Percentiles rank a stretch among this genome's conserved stretches.
Conservation (phyloP, 2,113 vertebrate species). For the Hippocampus comes region DNA sequence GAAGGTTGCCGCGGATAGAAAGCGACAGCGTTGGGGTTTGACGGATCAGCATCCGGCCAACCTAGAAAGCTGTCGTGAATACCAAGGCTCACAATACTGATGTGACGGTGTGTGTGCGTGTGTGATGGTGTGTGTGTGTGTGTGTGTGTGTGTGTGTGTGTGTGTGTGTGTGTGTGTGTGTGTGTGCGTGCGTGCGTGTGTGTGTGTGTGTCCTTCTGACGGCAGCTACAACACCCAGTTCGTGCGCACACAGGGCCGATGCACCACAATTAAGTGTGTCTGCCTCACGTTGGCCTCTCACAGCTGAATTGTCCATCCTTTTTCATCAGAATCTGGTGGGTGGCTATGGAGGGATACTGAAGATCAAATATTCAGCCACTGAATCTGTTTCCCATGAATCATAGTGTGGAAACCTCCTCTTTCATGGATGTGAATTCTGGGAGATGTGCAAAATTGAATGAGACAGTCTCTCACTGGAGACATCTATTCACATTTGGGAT, state of each 20-base stretch:
- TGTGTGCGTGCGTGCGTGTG: background rate
- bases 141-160: too few relatives aligned
- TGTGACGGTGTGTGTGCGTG: slow-evolving; percentile 12
- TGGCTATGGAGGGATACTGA: slow-evolving; percentile 38
- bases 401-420: slow-evolving; percentile 8
- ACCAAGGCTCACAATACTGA: slow-evolving; percentile 55
- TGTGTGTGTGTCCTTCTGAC: slow-evolving; percentile 15
- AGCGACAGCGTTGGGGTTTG: slow-evolving; percentile 57
- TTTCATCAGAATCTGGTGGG: slow-evolving; percentile 44
- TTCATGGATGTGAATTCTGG: slow-evolving; percentile 12
- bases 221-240: slow-evolving; percentile 2
- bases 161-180: slow-evolving; percentile 1
- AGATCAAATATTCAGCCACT: slow-evolving; percentile 27
- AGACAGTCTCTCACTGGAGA: slow-evolving; percentile 16
- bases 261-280: slow-evolving; percentile 28
- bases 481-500: slow-evolving; percentile 22
- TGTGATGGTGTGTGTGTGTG: too few relatives aligned
- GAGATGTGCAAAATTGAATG: slow-evolving; percentile 25
- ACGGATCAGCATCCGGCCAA: slow-evolving; percentile 65
- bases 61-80: slow-evolving; percentile 57
- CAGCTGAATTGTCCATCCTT: slow-evolving; percentile 4
- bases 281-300: slow-evolving; percentile 14
- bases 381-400: slow-evolving; percentile 21
- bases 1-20: slow-evolving; percentile 61
- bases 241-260: background rate